phyloP scores from a whole-genome alignment of 2,888 invertebrate genomes.

The Troilus luridus region DNA sequence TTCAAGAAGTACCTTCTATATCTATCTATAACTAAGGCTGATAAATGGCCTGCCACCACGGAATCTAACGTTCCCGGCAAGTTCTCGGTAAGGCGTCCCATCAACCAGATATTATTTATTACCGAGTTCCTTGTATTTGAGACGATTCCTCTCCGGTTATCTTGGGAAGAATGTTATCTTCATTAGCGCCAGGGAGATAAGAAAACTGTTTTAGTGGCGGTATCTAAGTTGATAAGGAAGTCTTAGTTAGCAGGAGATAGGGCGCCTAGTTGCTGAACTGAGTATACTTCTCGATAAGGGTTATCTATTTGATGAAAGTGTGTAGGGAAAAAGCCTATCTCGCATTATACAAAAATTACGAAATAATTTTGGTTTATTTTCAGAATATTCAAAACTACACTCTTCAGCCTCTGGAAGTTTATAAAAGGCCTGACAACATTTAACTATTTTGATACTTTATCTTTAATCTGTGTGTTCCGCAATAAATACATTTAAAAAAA shows the following conservation, averaged over 20 bases:
- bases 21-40: background rate
- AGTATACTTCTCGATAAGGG: background rate
- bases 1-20: background rate
- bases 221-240: constrained; percentile 9
- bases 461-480: too few species aligned
- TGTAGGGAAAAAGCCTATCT: background rate
- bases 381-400: background rate
- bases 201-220: constrained; percentile 13
- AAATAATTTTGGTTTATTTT: background rate
- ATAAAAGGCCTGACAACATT: too few species aligned
- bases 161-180: constrained; percentile 25
- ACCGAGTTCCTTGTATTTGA: constrained; percentile 9
- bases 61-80: background rate
- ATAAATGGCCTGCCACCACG: background rate
- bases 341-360: background rate
- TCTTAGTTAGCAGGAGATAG: constrained; percentile 26
- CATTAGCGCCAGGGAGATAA: constrained; percentile 36
- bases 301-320: background rate
- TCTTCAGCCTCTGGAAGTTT: too few species aligned
- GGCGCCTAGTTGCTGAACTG: background rate
- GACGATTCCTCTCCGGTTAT: constrained; percentile 11
- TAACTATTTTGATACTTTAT: too few species aligned
- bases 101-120: constrained; percentile 26
- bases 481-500: too few species aligned
- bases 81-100: background rate